Percentiles rank a stretch among this genome's conserved stretches.
phyloP scores from a whole-genome alignment of 37 sponge, comb jelly and placozoan genomes.

The Chondrosia reniformis region DNA sequence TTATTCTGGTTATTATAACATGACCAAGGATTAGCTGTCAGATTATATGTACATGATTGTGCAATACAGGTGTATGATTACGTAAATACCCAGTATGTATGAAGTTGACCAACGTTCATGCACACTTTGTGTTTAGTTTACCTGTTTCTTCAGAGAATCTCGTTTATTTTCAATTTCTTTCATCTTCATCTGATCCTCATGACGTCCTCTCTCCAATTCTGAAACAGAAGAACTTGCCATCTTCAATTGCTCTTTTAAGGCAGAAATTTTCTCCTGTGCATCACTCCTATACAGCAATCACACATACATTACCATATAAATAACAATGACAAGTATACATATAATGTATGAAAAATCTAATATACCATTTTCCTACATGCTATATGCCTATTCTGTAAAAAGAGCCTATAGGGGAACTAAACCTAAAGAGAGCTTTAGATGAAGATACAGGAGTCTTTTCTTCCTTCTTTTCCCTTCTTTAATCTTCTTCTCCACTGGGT shows the following conservation, averaged over 20 bases:
- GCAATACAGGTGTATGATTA: background rate
- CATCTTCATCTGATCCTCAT: slow-evolving; percentile 26
- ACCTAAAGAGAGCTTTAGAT: too few relatives aligned
- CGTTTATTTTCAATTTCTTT: slow-evolving; percentile 30
- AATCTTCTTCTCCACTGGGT: too few relatives aligned
- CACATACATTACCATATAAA: background rate
- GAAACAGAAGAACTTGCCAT: slow-evolving; percentile 11
- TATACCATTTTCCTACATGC: too few relatives aligned
- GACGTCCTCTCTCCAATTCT: slow-evolving; percentile 7
- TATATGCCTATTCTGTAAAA: too few relatives aligned
- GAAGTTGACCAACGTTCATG: background rate
- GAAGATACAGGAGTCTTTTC: too few relatives aligned
- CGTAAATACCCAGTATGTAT: background rate
- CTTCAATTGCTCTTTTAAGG: slow-evolving; percentile 33
- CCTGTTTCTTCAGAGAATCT: slow-evolving; percentile 34
- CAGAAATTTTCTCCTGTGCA: slow-evolving; percentile 22
- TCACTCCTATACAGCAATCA: background rate
- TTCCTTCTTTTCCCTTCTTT: too few relatives aligned
- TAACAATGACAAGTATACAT: too few relatives aligned
- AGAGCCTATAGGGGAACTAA: too few relatives aligned
- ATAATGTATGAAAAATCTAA: too few relatives aligned
- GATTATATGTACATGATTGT: background rate
- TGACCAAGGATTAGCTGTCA: background rate
- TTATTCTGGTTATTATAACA: too few relatives aligned
- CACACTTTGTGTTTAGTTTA: too few relatives aligned